A percentile compares a stretch with the other conserved stretches of the same genome.
Evolutionary conservation across 2,888 invertebrate species (phyloP).

Genomic region (Crepidodera aurea): DNA sequence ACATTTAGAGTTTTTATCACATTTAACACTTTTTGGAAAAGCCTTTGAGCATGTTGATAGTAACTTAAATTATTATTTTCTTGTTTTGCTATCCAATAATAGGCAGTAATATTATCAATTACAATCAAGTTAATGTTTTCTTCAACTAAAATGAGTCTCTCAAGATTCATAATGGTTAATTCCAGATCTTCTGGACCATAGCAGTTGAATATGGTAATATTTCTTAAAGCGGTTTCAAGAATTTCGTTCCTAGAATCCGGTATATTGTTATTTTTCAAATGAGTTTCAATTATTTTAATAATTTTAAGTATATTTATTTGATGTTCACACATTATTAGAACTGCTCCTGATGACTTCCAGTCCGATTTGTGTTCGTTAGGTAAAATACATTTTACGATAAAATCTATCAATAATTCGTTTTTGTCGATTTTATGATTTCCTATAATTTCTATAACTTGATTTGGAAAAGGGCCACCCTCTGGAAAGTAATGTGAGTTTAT

Average conservation of each 20-base stretch:
- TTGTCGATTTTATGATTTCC: slow-evolving; percentile 42
- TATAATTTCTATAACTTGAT: slow-evolving; percentile 48
- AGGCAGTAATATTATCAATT: slow-evolving; percentile 49
- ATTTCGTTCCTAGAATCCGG: slow-evolving; percentile 36
- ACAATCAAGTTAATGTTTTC: slow-evolving; percentile 45
- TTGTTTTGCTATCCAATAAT: slow-evolving; percentile 48
- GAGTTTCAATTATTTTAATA: slow-evolving; percentile 48
- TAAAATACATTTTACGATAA: slow-evolving; percentile 48
- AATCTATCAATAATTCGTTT: slow-evolving; percentile 48
- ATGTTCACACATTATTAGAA: slow-evolving; percentile 48
- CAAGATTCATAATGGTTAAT: slow-evolving; percentile 47
- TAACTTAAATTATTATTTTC: slow-evolving; percentile 43
- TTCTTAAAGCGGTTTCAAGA: slow-evolving; percentile 48
- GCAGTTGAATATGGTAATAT: slow-evolving; percentile 48
- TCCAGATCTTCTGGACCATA: slow-evolving; percentile 47
- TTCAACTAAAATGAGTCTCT: slow-evolving; percentile 45
- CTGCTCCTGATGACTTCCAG: slow-evolving; percentile 48
- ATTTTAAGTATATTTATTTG: slow-evolving; percentile 50
- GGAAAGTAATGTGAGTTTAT: slow-evolving; percentile 48
- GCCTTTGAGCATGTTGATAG: slow-evolving; percentile 43
- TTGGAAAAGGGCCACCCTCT: slow-evolving; percentile 43
- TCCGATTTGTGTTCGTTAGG: slow-evolving; percentile 42
- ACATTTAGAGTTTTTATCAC: slow-evolving; percentile 47
- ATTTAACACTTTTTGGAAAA: slow-evolving; percentile 41
- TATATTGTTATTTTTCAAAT: slow-evolving; percentile 40